Evolutionary conservation across 2,113 vertebrate genomes (phyloP), one percentile per base, ranked within the genome.

Genomic region (Cyprinodon brontotheroides): DNA sequence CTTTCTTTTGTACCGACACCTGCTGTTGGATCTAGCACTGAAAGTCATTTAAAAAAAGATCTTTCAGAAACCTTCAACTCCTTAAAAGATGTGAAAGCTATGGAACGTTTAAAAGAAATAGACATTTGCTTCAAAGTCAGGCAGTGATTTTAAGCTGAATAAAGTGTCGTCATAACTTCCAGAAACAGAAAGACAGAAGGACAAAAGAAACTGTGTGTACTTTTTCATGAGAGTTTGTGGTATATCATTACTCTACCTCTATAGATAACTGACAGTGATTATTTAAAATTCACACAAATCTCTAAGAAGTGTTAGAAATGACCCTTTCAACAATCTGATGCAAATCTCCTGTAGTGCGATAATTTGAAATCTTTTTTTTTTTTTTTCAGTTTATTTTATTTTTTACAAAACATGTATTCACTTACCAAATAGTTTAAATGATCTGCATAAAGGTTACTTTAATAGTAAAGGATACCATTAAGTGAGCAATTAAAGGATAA

Each of bases 51-150:
- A 41, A 29, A 3, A 37, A 17, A 53, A 36, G 1, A 9, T 43
- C 59, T 50, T 74, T 79, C 5, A 4, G 41, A 82, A 82, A 85
- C 65, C 74, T 81, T 90, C 75, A 63, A 65, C 45, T 72, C 47
- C 73, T 84, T 64, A 68, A 85, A 75, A 60, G 4, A 29, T 15
- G 45, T 53, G 61, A 79, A 69, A 79, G 65, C 40, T 41, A 80
- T 36, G 82, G 48, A n/a, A 66, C 62, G 22, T 65, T 64, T 61
- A 40, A 86, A 65, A 83, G 64, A 74, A 73, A 79, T 78, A 80
- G 65, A 79, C 63, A 61, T 72, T 73, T 0, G 9, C 57, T 81
- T 89, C 5, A 82, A 83, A 87, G 76, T 71, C 61, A 22, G 79
- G 50, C 64, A 11, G 62, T 67, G 64, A 77, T 76, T 80, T 78